Percentiles rank a stretch among this genome's conserved stretches.
Conservation (phyloP, 2,888 invertebrate species). For the Drosophila atripex region DNA sequence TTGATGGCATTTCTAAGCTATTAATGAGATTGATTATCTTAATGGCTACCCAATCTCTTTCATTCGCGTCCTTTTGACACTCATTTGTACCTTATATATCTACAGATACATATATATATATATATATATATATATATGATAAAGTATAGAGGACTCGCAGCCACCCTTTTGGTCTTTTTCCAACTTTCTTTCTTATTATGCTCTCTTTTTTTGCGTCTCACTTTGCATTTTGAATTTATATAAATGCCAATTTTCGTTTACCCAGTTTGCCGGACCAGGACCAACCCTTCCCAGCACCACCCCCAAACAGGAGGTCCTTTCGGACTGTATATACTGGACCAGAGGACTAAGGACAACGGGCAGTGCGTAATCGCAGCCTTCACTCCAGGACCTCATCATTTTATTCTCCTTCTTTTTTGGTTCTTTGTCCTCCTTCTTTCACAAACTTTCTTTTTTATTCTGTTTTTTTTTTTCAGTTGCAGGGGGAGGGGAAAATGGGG, state of each 20-base stretch:
- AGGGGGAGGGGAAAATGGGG: background rate
- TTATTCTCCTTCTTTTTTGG: constrained; percentile 7
- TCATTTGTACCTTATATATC: background rate
- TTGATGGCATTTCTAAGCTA: constrained; percentile 4
- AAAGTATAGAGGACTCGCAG: background rate
- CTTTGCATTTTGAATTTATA: constrained; percentile 71
- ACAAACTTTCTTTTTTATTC: constrained; percentile 40
- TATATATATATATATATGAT: background rate
- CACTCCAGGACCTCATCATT: constrained; percentile 29
- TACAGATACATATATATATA: background rate
- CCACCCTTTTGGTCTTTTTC: constrained; percentile 27
- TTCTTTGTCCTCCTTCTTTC: constrained; percentile 29
- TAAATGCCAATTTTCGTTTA: constrained; percentile 81
- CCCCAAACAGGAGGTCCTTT: constrained; percentile 13
- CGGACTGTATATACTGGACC: constrained; percentile 59
- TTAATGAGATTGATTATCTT: constrained; percentile 47
- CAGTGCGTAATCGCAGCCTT: constrained; percentile 25
- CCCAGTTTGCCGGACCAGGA: constrained; percentile 42
- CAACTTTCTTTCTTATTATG: constrained; percentile 29
- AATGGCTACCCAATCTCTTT: constrained; percentile 44
- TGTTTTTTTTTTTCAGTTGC: background rate
- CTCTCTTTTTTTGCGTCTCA: constrained; percentile 31
- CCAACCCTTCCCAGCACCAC: constrained; percentile 62
- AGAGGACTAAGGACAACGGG: background rate
- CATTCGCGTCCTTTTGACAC: constrained; percentile 5